Conservation (phyloP, 2,888 invertebrate genomes). For the Limenitis camilla region DNA sequence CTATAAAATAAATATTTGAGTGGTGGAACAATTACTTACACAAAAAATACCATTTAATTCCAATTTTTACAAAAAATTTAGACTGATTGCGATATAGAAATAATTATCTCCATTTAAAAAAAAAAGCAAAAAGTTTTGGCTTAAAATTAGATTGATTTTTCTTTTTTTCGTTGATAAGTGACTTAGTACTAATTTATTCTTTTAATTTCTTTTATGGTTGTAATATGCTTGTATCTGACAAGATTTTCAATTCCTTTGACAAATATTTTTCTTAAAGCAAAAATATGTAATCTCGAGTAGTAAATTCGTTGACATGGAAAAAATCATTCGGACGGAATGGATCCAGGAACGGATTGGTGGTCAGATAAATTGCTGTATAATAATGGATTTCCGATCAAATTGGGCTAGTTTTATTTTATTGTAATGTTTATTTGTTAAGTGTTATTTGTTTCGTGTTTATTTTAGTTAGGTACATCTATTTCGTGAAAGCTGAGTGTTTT, state of each 20-base stretch:
- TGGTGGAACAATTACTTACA: too few relatives aligned
- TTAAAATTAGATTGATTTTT: too few relatives aligned
- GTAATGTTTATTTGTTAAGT: background rate
- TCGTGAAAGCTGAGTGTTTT: background rate
- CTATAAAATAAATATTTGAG: too few relatives aligned
- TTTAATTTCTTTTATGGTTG: too few relatives aligned
- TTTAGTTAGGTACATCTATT: background rate
- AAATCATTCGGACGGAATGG: conserved; percentile 51
- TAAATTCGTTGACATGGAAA: conserved; percentile 57
- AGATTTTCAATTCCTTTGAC: conserved; percentile 12
- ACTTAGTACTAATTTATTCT: too few relatives aligned
- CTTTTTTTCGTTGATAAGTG: too few relatives aligned
- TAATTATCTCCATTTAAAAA: too few relatives aligned
- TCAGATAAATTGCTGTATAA: conserved; percentile 44
- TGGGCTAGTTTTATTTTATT: conserved; percentile 15
- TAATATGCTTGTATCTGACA: background rate
- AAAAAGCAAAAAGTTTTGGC: too few relatives aligned
- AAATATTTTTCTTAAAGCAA: conserved; percentile 23
- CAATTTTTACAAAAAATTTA: too few relatives aligned
- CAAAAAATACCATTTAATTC: too few relatives aligned
- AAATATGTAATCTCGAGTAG: conserved; percentile 44
- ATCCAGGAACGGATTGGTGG: conserved; percentile 50
- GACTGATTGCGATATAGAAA: too few relatives aligned
- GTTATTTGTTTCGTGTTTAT: background rate
- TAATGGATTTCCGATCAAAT: conserved; percentile 26